Base-by-base conservation (phyloP, 2,797 vertebrate species). In the Gymnothorax javanicus region DNA sequence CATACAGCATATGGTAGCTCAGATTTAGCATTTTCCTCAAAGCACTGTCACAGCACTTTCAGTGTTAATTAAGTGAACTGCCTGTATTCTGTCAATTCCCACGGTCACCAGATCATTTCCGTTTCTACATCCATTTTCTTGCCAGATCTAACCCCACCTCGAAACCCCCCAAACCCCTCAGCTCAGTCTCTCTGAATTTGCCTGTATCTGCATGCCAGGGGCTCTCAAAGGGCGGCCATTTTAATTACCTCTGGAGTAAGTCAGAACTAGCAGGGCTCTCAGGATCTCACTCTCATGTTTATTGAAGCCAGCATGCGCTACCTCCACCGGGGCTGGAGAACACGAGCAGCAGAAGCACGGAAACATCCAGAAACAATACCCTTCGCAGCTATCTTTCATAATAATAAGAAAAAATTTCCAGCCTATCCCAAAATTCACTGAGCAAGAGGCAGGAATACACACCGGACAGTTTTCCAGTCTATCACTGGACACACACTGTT, bases 211-310 rank as follows among this genome's bases (percentile, higher is more conserved):
- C 77, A 81, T 81, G 77, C 13, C 75, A 73, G 56, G 50, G 73
- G 43, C 11, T 60, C 17, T 56, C 43, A n/a, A 0, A 6, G 87
- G 86, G 84, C 69, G 25, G 79, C 82, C 77, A 81, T 87, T 89
- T 81, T 81, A 89, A 88, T 89, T 88, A 90, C 71, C 86, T 73
- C 85, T 75, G 87, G 71, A 87, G n/a, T 13, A 77, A 77, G 71
- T 75, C 71, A 75, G 71, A 56, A n/a, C 52, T 9, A 81, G 77
- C 23, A 8, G 77, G 9, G 17, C 77, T 81, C 77, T 81, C 77
- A 54, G 77, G 77, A 81, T 50, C 52, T 33, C 77, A 54, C 50
- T 17, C 43, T 77, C 43, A 79, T 15, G 50, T 50, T 81, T 81
- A 81, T 56, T 81, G 54, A 81, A 56, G 33, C 43, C 73, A 33